phyloP scores from a whole-genome alignment of 2,113 vertebrate species.

The Eptatretus burgeri region DNA sequence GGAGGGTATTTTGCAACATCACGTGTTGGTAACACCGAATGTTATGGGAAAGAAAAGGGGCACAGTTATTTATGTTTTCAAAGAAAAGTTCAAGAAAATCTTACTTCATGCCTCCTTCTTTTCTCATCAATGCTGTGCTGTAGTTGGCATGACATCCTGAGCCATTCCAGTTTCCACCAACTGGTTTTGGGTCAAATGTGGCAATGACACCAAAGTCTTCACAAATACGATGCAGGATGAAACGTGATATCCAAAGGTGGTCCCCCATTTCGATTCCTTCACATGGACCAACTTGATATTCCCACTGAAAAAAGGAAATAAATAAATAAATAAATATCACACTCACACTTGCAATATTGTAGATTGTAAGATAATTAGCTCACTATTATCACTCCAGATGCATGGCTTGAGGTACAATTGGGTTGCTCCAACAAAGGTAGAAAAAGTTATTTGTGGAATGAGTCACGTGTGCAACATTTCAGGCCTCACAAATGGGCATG shows the following conservation, averaged over 20 bases:
- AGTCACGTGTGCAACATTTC: no score
- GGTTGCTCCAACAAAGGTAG: no score
- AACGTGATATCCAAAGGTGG: slow-evolving; percentile 43
- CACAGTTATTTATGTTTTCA: background rate
- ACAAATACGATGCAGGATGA: slow-evolving; percentile 34
- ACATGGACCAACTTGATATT: slow-evolving; percentile 29
- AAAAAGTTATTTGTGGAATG: no score
- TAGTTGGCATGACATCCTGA: slow-evolving; percentile 25
- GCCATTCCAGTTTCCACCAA: slow-evolving; percentile 23
- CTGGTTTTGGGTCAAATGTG: slow-evolving; percentile 31
- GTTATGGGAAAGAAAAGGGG: no score
- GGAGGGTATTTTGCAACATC: background rate
- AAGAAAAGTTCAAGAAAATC: slow-evolving; percentile 8
- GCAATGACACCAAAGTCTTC: slow-evolving; percentile 28
- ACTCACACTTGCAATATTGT: background rate
- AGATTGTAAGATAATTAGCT: no score
- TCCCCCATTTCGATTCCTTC: slow-evolving; percentile 35
- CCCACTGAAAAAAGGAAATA: slow-evolving; percentile 19
- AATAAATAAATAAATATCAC: background rate
- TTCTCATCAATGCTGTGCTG: slow-evolving; percentile 26
- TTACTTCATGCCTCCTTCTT: slow-evolving; percentile 26
- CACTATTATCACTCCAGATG: no score
- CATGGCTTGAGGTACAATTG: no score
- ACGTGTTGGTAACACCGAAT: background rate
- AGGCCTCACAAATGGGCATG: no score